Percentiles rank a stretch among this genome's conserved stretches.
phyloP scores from a whole-genome alignment of 2,797 vertebrate species.

The Atherinosoma microstoma region DNA sequence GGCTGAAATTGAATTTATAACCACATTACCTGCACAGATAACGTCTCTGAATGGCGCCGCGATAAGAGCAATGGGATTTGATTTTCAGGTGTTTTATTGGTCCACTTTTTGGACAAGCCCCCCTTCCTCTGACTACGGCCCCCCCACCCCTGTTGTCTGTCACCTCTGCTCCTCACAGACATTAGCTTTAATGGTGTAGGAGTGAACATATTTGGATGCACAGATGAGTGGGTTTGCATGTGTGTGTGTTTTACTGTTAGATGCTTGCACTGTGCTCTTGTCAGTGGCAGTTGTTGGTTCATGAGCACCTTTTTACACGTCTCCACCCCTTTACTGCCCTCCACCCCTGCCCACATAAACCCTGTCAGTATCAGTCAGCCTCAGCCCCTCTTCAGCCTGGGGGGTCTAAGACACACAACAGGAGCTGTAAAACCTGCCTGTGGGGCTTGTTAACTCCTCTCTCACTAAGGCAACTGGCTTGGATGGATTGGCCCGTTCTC shows the following conservation, averaged over 20 bases:
- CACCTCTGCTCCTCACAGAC: slow-evolving; percentile 61
- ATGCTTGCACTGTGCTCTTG: slow-evolving; percentile 38
- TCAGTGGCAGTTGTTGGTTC: slow-evolving; percentile 91
- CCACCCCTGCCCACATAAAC: slow-evolving; percentile 65
- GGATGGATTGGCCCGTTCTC: slow-evolving; percentile 60
- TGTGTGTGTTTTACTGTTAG: slow-evolving; percentile 29
- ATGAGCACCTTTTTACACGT: slow-evolving; percentile 73
- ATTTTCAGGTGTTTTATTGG: slow-evolving; percentile 84
- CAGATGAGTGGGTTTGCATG: slow-evolving; percentile 33
- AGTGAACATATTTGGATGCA: slow-evolving; percentile 40
- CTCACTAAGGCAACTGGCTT: slow-evolving; percentile 78
- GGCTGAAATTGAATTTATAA: slow-evolving; percentile 98
- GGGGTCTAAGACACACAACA: slow-evolving; percentile 80
- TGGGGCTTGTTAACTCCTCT: slow-evolving; percentile 75
- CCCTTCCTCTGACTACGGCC: slow-evolving; percentile 31
- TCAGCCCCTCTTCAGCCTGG: slow-evolving; percentile 76
- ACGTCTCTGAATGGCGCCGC: slow-evolving; percentile 91
- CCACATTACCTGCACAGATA: slow-evolving; percentile 94
- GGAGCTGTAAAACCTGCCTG: slow-evolving; percentile 77
- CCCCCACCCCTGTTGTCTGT: background rate
- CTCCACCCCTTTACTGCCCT: slow-evolving; percentile 42
- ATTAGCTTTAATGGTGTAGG: slow-evolving; percentile 58
- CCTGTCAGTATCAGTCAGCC: slow-evolving; percentile 78
- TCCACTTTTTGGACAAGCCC: slow-evolving; percentile 75
- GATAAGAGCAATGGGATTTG: slow-evolving; percentile 98